Evolutionary conservation across 2,888 invertebrate genomes (phyloP).

Genomic region (Lasioglossum lativentre): DNA sequence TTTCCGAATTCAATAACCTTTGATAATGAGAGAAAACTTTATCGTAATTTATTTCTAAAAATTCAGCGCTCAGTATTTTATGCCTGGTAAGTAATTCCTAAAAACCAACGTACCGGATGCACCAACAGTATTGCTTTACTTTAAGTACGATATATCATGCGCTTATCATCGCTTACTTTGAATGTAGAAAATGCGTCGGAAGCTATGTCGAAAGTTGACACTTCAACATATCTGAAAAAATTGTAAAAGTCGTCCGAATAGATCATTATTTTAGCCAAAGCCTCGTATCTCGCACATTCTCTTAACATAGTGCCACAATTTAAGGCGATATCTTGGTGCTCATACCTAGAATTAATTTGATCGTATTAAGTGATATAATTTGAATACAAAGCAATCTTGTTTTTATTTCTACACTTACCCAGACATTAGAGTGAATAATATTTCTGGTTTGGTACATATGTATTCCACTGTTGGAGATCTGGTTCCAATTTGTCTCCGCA

Average conservation of each 20-base stretch:
- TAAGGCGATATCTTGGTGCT: slow-evolving; percentile 99
- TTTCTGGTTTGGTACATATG: slow-evolving; percentile 98
- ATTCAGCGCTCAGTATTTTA: slow-evolving; percentile 98
- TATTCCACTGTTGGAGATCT: slow-evolving; percentile 99
- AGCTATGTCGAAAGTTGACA: slow-evolving; percentile 99
- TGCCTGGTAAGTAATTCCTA: slow-evolving; percentile 97
- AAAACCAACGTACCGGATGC: slow-evolving; percentile 78
- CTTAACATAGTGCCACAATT: slow-evolving; percentile 99
- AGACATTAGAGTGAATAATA: slow-evolving; percentile 97
- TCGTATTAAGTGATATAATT: background rate
- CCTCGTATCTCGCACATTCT: slow-evolving; percentile 99
- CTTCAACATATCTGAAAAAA: slow-evolving; percentile 99
- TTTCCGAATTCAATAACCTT: slow-evolving; percentile 98
- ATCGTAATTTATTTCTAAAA: slow-evolving; percentile 99
- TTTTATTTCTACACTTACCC: slow-evolving; percentile 87
- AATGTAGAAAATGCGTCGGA: slow-evolving; percentile 99
- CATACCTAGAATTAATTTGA: slow-evolving; percentile 90
- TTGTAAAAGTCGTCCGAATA: slow-evolving; percentile 99
- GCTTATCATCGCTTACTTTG: slow-evolving; percentile 89
- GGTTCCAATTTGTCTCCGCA: slow-evolving; percentile 99
- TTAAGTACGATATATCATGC: slow-evolving; percentile 54
- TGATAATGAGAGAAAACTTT: slow-evolving; percentile 99
- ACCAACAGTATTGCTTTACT: slow-evolving; percentile 61
- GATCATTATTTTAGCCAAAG: slow-evolving; percentile 98
- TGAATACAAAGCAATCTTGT: background rate